Percentiles rank a stretch among this genome's conserved stretches.
Evolutionary conservation across 2,113 vertebrate species (phyloP).

Genomic region (Agapornis roseicollis): DNA sequence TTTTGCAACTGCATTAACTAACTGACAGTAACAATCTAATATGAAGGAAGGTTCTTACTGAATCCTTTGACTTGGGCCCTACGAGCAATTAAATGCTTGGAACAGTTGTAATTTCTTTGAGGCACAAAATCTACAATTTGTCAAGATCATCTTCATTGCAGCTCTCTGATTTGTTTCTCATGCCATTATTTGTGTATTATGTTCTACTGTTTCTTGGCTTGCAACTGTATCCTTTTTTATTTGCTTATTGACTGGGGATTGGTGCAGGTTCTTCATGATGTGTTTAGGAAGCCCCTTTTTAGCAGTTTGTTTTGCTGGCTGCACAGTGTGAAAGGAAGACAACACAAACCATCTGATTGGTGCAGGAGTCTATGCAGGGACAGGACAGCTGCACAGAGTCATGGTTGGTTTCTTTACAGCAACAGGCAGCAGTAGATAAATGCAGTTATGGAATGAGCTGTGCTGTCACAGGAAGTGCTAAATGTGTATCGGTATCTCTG

Average conservation of each 20-base stretch:
- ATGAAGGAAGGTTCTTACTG: neutral
- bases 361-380: neutral
- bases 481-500: neutral
- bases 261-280: neutral
- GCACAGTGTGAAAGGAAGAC: neutral
- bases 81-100: neutral
- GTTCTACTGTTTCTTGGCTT: neutral
- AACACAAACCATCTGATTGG: neutral
- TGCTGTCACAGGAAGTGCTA: neutral
- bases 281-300: neutral
- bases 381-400: neutral
- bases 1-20: neutral
- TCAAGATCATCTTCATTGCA: neutral
- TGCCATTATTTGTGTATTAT: neutral
- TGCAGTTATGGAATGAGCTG: neutral
- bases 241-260: neutral
- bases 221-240: neutral
- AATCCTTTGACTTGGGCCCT: neutral
- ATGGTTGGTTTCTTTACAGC: neutral
- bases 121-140: neutral
- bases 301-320: neutral
- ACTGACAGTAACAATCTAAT: neutral
- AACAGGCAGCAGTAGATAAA: neutral
- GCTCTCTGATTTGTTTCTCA: neutral
- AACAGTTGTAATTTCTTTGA: neutral